A percentile compares a stretch with the other conserved stretches of the same genome.
These are phyloP conservation scores for Bradypodion pumilum DNA, from an alignment of 2,797 vertebrate species.

Conservation along the genomic window DNA sequence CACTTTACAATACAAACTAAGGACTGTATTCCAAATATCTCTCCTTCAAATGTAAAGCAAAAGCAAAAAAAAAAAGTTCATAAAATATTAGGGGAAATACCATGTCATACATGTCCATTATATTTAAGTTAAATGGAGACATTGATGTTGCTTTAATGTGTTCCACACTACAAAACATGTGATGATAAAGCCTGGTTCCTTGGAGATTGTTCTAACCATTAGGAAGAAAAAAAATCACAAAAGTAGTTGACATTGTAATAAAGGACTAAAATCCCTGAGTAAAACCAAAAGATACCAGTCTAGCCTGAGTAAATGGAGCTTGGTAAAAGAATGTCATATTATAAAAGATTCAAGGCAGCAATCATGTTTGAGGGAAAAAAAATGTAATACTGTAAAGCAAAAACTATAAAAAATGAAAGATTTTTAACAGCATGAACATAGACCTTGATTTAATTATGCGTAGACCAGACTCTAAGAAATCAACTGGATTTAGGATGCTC, in stretches of 20 bases:
- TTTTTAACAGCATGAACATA: constrained; percentile 40
- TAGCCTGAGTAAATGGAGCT: constrained; percentile 59
- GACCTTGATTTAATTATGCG: neutral
- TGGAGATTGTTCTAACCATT: constrained; percentile 75
- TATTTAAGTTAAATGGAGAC: constrained; percentile 50
- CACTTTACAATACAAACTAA: constrained; percentile 18
- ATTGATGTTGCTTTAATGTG: constrained; percentile 50
- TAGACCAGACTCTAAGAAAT: neutral
- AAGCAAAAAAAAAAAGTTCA: constrained; percentile 56
- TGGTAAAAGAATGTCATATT: constrained; percentile 33
- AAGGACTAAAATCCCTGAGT: constrained; percentile 83
- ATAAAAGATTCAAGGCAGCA: constrained; percentile 68
- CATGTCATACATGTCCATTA: constrained; percentile 46
- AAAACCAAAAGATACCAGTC: constrained; percentile 75
- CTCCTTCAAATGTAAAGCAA: constrained; percentile 32
- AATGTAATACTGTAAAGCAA: constrained; percentile 55
- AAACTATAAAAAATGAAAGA: constrained; percentile 48
- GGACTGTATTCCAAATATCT: constrained; percentile 32
- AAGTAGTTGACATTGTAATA: constrained; percentile 75
- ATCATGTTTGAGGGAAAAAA: constrained; percentile 51
- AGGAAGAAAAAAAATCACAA: constrained; percentile 74
- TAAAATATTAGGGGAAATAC: constrained; percentile 48
- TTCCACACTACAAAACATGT: constrained; percentile 55
- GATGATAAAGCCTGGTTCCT: constrained; percentile 49
- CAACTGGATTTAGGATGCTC: neutral